These are phyloP conservation scores for Spisula subtruncata DNA, from an alignment of 2,888 invertebrate species.

Conservation along the genomic window DNA sequence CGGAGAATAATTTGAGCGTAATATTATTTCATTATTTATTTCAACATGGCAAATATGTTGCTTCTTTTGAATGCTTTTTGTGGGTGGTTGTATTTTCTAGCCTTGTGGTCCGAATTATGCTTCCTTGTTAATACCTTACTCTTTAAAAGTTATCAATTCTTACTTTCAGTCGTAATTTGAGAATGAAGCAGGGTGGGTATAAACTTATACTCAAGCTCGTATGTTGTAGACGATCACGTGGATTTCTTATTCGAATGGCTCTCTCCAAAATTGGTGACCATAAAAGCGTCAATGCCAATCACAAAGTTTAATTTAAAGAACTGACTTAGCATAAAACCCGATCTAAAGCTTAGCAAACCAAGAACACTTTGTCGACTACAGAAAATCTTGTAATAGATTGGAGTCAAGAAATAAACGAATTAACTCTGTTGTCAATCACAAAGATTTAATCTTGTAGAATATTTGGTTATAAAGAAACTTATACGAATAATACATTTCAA, in stretches of 20 bases:
- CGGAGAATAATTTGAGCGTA: background rate
- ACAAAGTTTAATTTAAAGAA: background rate
- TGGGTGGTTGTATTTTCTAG: too few relatives aligned
- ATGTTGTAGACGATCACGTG: too few relatives aligned
- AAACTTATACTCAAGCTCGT: too few relatives aligned
- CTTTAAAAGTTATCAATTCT: too few relatives aligned
- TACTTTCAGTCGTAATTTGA: too few relatives aligned
- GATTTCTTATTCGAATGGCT: background rate
- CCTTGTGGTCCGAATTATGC: too few relatives aligned
- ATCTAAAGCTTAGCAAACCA: background rate
- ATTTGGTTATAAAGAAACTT: background rate
- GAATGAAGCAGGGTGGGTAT: too few relatives aligned
- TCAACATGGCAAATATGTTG: too few relatives aligned
- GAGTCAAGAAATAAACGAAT: background rate
- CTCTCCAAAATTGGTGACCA: background rate
- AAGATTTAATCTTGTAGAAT: constrained; percentile 7
- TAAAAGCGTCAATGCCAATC: background rate
- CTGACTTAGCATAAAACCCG: background rate
- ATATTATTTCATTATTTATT: too few relatives aligned
- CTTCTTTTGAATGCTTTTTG: too few relatives aligned
- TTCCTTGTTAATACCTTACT: too few relatives aligned
- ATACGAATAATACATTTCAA: background rate
- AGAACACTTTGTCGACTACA: background rate
- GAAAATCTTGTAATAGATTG: background rate
- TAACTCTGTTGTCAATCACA: background rate